Base-by-base conservation (phyloP, 2,797 vertebrate species). In the Lacerta agilis region DNA sequence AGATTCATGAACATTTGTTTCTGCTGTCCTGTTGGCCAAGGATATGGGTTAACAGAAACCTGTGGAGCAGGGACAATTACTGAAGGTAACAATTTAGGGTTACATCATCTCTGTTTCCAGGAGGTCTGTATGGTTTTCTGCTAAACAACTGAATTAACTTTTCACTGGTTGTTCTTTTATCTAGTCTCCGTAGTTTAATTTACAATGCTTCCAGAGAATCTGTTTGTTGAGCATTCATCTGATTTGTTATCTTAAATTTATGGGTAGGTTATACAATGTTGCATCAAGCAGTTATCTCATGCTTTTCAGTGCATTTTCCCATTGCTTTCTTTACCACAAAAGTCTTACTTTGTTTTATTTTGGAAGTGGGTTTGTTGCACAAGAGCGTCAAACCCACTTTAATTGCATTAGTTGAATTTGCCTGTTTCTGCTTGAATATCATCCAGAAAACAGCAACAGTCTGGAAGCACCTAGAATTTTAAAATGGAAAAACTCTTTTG, bases 1-100 rank as follows among this genome's bases (percentile, higher is more conserved):
- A 97, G 98, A 69, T 99, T 99, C 93, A 99, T 99, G 99, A 99
- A 99, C 84, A 98, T 99, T 82, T 99, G 99, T 82, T 99, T 99
- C 96, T 99, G 99, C 93, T 99, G 99, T 83, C 98, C 99, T 0
- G 98, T 99, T 93, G 98, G 98, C 13, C 99, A 99, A 90, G 99
- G 99, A 79, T 99, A 99, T 4, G 99, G 99, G 72, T 96, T 99
- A 75, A 99, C 99, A 1, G 99, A 99, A 95, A 99, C 99, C 0
- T 99, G 99, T 86, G 99, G 99, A 55, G 99, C 99, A 23, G 98
- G 98, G 78, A 98, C 98, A 87, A 99, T 99, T 94, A 99, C 98
- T 45, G 98, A 99, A 96, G 98, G 99, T 99, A 95, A 94, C 90
- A 43, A 29, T 77, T 49, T 23, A 1, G 5, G 55, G 8, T 36